Evolutionary conservation across 2,888 invertebrate genomes (phyloP), one percentile per base, ranked within the genome.

Genomic region (Cephus pulcher): DNA sequence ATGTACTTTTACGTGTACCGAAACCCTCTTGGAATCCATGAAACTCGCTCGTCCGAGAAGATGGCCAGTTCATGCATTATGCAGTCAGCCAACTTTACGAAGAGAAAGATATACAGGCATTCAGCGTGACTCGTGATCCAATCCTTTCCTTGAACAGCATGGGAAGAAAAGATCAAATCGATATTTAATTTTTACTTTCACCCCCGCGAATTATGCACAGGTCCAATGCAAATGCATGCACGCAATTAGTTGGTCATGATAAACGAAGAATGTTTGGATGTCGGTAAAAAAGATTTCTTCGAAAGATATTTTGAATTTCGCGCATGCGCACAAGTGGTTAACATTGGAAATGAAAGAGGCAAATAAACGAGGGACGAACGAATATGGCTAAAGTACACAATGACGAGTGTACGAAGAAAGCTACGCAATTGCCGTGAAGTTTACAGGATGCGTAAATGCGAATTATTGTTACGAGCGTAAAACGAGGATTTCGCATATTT

Each of bases 21-120:
- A 30, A 33, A 70, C 23, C 37, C 37, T 35, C 75, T 34, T 70
- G 35, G 35, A 37, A 74, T 74, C n/a, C 37, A 75, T 71, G 69
- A 83, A 82, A 84, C 82, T 79, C 80, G 79, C 77, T 79, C 76
- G 78, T 80, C 80, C 75, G 83, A 82, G 86, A 82, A 82, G 80
- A 82, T 80, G 75, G 78, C 79, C 80, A 84, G 79, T 78, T 84
- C 85, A 86, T 87, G 83, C 85, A 87, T 87, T 85, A 87, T 87
- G 86, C 84, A 87, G 82, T 76, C 82, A 56, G 40, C 40, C 40
- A 56, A 56, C 40, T 23, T 56, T 56, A 56, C 40, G 23, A 23
- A 56, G 40, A 56, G 40, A 56, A 56, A 56, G 40, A 56, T 56
- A 23, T 56, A 56, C 40, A 56, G 23, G 40, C 40, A 23, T 56